Conservation (phyloP, 2,888 invertebrate species). For the Clitarchus hookeri region DNA sequence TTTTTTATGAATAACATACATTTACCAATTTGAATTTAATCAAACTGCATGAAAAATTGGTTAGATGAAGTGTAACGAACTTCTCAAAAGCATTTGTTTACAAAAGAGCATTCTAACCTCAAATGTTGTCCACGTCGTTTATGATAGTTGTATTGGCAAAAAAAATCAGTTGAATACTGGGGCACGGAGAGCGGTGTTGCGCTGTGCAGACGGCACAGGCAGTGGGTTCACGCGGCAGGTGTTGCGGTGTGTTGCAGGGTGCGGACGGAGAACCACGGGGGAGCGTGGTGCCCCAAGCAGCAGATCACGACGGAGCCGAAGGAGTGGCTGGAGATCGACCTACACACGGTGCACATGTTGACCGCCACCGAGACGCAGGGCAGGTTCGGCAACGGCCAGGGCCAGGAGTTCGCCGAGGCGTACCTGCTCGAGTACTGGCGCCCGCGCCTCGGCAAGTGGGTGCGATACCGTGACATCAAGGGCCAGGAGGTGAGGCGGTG, state of each 20-base stretch:
- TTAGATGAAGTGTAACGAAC: too few species aligned
- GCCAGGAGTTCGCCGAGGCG: constrained; percentile 83
- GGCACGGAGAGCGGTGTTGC: too few species aligned
- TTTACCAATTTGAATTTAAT: too few species aligned
- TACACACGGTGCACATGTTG: constrained; percentile 78
- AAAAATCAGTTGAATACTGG: too few species aligned
- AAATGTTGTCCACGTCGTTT: too few species aligned
- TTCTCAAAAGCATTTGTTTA: too few species aligned
- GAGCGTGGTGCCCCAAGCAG: constrained; percentile 91
- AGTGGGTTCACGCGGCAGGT: too few species aligned
- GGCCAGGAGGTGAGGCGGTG: constrained; percentile 77
- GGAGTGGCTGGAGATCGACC: constrained; percentile 81
- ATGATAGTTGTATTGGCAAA: too few species aligned
- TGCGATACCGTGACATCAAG: constrained; percentile 73
- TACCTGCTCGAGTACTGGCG: constrained; percentile 86
- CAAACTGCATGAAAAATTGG: too few species aligned
- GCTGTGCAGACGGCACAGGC: too few species aligned
- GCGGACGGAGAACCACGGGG: constrained; percentile 79
- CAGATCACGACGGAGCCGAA: constrained; percentile 76
- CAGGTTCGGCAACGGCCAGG: constrained; percentile 89
- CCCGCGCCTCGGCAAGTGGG: constrained; percentile 78
- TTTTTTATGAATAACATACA: too few species aligned
- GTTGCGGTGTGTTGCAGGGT: constrained; percentile 62
- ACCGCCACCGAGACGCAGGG: constrained; percentile 84
- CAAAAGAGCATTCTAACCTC: too few species aligned